phyloP scores from a whole-genome alignment of 1,140 invertebrate genomes.

The Platyura marginata region DNA sequence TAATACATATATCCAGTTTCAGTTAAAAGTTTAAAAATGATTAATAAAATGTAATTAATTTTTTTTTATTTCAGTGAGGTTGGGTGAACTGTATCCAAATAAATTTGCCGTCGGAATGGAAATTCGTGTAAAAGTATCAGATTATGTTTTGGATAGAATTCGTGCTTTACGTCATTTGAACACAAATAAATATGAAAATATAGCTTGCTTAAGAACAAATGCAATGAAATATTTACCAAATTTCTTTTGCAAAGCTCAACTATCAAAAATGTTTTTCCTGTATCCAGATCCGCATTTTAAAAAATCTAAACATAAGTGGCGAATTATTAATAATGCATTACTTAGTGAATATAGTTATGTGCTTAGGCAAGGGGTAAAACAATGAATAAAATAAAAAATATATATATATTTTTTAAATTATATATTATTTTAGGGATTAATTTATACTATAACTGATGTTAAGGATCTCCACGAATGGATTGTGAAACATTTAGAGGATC shows the following conservation, averaged over 20 bases:
- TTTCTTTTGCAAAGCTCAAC: slow-evolving; percentile 85
- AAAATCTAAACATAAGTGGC: slow-evolving; percentile 97
- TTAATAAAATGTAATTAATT: slow-evolving; percentile 4
- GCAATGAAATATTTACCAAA: slow-evolving; percentile 99
- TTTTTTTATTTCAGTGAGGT: slow-evolving; percentile 42
- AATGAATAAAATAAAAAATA: slow-evolving; percentile 2
- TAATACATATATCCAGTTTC: too few relatives aligned
- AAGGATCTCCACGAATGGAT: slow-evolving; percentile 97
- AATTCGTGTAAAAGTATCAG: slow-evolving; percentile 94
- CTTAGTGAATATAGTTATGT: slow-evolving; percentile 96
- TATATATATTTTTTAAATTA: not conserved
- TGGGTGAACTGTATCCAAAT: slow-evolving; percentile 83
- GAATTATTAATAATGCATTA: slow-evolving; percentile 86
- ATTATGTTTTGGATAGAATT: slow-evolving; percentile 94
- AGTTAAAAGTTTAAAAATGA: slow-evolving; percentile 1
- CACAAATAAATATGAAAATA: slow-evolving; percentile 71
- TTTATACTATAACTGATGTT: slow-evolving; percentile 97
- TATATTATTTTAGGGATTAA: slow-evolving; percentile 45
- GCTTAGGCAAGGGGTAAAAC: slow-evolving; percentile 52
- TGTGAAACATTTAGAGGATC: slow-evolving; percentile 73
- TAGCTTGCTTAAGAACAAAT: slow-evolving; percentile 90
- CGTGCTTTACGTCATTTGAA: slow-evolving; percentile 62
- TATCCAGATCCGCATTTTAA: slow-evolving; percentile 99
- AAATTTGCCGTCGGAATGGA: slow-evolving; percentile 89
- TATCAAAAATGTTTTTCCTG: slow-evolving; percentile 98